phyloP scores from a whole-genome alignment of 2,113 vertebrate genomes.

The human region GRCh38 chr22:44677001-44677500 shows the following conservation, averaged over 20 bases:
- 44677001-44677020: not conserved
- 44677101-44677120: not conserved
- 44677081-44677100: rapidly evolving
- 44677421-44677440: not conserved
- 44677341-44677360: not conserved
- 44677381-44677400: rapidly evolving
- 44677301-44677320: rapidly evolving
- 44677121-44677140: rapidly evolving
- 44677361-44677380: not conserved
- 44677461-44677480: not conserved
- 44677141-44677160: not conserved
- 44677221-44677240: rapidly evolving
- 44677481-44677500: not conserved
- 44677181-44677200: not conserved
- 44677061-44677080: not conserved
- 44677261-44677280: rapidly evolving
- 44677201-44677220: not conserved
- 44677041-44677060: constrained; percentile 30
- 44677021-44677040: not conserved
- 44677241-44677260: not conserved
- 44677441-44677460: rapidly evolving
- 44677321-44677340: rapidly evolving
- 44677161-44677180: rapidly evolving
- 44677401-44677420: rapidly evolving
- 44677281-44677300: rapidly evolving